These are phyloP conservation scores for Siphonodentalium dalli DNA, from an alignment of 2,888 invertebrate genomes.

Conservation along the genomic window DNA sequence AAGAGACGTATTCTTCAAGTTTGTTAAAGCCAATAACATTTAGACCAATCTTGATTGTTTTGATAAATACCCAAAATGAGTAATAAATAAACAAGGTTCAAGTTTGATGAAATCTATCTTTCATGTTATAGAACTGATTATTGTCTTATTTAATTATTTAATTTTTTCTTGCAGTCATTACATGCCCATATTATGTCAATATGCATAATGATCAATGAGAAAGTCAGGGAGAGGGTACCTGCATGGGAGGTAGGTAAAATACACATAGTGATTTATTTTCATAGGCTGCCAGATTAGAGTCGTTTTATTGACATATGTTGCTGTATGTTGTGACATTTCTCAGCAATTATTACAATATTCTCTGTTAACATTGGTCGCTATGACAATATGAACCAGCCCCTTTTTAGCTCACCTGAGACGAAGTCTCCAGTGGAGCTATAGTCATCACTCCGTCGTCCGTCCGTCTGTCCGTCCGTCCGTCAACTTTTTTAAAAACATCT, in stretches of 20 bases:
- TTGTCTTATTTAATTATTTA: not conserved
- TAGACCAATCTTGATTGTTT: not conserved
- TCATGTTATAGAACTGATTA: not conserved
- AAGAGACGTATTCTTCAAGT: too few species aligned
- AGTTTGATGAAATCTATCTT: not conserved
- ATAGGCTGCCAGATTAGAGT: too few species aligned
- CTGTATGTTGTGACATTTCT: not conserved
- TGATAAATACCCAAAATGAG: not conserved
- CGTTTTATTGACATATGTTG: not conserved
- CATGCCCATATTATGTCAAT: conserved; percentile 95
- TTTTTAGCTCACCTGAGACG: too few species aligned
- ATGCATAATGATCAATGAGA: conserved; percentile 98
- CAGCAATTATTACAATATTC: too few species aligned
- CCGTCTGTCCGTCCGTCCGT: too few species aligned
- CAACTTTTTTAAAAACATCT: too few species aligned
- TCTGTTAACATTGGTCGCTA: too few species aligned
- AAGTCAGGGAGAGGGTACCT: conserved; percentile 93
- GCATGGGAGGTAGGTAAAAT: conserved; percentile 82
- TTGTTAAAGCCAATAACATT: too few species aligned
- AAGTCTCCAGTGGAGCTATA: too few species aligned
- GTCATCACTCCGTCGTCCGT: too few species aligned
- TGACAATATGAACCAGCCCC: too few species aligned
- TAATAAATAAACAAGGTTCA: not conserved
- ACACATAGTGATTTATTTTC: not conserved
- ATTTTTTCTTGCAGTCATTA: conserved; percentile 68